These are phyloP conservation scores for Palloptera scutellata DNA, from an alignment of 2,888 invertebrate species.

Conservation along the genomic window DNA sequence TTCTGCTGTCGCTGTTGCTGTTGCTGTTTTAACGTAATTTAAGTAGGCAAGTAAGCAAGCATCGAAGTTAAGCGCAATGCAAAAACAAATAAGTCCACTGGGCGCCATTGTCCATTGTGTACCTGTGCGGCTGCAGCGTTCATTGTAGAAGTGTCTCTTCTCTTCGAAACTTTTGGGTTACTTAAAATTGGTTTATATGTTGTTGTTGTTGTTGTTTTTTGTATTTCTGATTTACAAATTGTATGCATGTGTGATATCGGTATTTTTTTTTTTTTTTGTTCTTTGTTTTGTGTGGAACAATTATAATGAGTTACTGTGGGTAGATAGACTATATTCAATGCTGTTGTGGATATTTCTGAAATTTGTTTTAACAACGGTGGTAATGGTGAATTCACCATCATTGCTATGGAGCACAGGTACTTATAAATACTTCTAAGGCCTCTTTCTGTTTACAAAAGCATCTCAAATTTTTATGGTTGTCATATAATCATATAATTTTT, in stretches of 20 bases:
- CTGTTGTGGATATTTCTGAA: too few relatives aligned
- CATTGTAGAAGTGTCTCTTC: conserved; percentile 20
- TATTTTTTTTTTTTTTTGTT: conserved; percentile 19
- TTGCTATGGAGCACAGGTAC: too few relatives aligned
- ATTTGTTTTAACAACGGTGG: too few relatives aligned
- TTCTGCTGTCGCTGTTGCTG: conserved; percentile 14
- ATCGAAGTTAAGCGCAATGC: conserved; percentile 27
- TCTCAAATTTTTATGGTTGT: too few relatives aligned
- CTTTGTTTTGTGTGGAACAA: background rate
- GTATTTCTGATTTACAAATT: conserved; percentile 15
- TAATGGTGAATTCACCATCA: too few relatives aligned
- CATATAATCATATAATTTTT: too few relatives aligned
- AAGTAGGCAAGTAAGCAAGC: conserved; percentile 30
- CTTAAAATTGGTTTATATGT: background rate
- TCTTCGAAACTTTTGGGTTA: conserved; percentile 20
- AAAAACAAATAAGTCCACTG: conserved; percentile 28
- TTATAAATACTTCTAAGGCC: too few relatives aligned
- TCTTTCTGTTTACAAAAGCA: too few relatives aligned
- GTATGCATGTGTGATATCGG: conserved; percentile 25
- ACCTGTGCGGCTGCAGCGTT: conserved; percentile 6
- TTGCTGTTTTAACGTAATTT: conserved; percentile 28
- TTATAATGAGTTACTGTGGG: conserved; percentile 1
- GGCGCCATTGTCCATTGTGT: conserved; percentile 26
- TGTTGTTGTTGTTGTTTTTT: background rate
- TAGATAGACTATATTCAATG: background rate